Conservation (phyloP, 2,888 invertebrate species). For the Lamellibrachia satsuma region DNA sequence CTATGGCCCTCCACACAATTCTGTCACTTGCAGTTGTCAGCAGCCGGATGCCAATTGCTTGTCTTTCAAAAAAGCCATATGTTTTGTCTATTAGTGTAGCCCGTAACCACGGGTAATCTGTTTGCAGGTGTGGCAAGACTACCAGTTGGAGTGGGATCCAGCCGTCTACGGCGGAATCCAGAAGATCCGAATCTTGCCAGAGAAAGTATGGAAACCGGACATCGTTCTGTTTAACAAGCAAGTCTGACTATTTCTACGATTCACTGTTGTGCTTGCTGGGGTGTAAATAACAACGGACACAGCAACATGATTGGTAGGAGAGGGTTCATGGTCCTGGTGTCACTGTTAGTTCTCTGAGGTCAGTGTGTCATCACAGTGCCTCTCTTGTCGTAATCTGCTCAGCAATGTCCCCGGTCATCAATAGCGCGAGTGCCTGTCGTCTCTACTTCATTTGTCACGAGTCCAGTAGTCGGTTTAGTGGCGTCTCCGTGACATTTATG, state of each 20-base stretch:
- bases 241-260: not conserved
- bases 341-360: not conserved
- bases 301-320: not conserved
- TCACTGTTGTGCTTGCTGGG: not conserved
- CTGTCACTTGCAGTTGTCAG: too few species aligned
- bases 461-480: not conserved
- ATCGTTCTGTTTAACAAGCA: constrained; percentile 40
- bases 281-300: not conserved
- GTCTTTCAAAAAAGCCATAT: too few species aligned
- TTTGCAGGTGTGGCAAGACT: constrained; percentile 36
- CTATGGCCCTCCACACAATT: too few species aligned
- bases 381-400: not conserved
- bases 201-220: constrained; percentile 38
- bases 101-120: not conserved
- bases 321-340: not conserved
- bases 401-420: not conserved
- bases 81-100: too few species aligned
- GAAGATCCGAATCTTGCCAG: constrained; percentile 29
- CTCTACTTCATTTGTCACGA: not conserved
- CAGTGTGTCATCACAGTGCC: not conserved
- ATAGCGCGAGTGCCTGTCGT: not conserved
- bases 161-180: constrained; percentile 34
- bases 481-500: not conserved
- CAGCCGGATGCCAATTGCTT: too few species aligned
- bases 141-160: constrained; percentile 36